Evolutionary conservation across 2,797 vertebrate genomes (phyloP).

Genomic region (Phoebastria nigripes): DNA sequence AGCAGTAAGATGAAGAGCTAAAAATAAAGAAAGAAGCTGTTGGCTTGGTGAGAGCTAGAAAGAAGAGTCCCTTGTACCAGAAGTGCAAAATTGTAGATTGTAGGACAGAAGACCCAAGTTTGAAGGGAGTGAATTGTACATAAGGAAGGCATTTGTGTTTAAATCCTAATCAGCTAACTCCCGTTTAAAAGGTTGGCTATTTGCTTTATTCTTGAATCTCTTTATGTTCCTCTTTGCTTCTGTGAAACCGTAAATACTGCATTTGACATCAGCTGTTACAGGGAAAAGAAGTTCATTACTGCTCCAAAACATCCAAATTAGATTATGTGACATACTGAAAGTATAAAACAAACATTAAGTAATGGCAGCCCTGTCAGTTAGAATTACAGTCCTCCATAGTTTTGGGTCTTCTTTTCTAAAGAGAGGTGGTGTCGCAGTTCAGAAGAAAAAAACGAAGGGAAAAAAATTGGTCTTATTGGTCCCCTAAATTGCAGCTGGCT

Average conservation of each 20-base stretch:
- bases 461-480: background rate
- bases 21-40: background rate
- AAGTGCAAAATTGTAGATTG: background rate
- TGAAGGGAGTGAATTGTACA: background rate
- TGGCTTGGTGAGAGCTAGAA: background rate
- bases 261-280: conserved; percentile 6
- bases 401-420: conserved; percentile 10
- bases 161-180: background rate
- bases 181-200: background rate
- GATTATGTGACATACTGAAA: background rate
- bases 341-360: conserved; percentile 10
- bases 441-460: background rate
- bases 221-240: background rate
- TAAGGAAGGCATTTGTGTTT: background rate
- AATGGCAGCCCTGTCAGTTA: background rate
- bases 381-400: background rate
- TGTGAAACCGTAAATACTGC: background rate
- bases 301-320: background rate
- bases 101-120: background rate
- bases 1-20: background rate
- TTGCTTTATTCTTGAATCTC: background rate
- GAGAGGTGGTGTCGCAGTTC: background rate
- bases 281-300: background rate
- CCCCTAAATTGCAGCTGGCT: background rate
- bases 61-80: background rate